These are phyloP conservation scores for Chaenodraco wilsoni DNA, from an alignment of 2,797 vertebrate species.

Conservation along the genomic window DNA sequence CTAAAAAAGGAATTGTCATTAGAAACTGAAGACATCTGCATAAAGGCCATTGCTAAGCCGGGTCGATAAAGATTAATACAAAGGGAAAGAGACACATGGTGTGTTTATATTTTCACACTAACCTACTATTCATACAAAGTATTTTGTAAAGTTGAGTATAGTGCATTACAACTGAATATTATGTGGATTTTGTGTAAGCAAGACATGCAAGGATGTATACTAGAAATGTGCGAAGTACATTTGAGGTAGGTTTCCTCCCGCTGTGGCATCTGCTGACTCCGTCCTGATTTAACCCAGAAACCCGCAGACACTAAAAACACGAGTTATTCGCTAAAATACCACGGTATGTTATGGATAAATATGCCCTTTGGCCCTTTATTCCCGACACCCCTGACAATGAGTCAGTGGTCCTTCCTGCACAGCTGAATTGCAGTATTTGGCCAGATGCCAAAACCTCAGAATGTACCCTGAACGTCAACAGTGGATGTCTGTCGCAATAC, in stretches of 20 bases:
- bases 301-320: background rate
- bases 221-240: background rate
- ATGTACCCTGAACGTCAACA: slow-evolving; percentile 18
- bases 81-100: background rate
- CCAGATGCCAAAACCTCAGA: slow-evolving; percentile 6
- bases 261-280: background rate
- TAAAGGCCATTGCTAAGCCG: background rate
- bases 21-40: no score
- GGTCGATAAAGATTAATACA: background rate
- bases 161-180: no score
- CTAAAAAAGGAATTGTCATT: background rate
- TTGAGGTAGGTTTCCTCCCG: background rate
- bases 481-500: background rate
- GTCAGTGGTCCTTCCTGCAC: background rate
- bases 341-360: background rate
- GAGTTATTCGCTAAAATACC: background rate
- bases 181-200: no score
- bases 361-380: background rate
- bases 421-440: slow-evolving; percentile 5
- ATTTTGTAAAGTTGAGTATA: no score
- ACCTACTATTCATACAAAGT: no score
- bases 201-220: no score
- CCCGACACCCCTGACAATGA: background rate
- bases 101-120: no score
- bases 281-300: background rate